Evolutionary conservation across 2,888 invertebrate genomes (phyloP).

Genomic region (Sericinus montela): DNA sequence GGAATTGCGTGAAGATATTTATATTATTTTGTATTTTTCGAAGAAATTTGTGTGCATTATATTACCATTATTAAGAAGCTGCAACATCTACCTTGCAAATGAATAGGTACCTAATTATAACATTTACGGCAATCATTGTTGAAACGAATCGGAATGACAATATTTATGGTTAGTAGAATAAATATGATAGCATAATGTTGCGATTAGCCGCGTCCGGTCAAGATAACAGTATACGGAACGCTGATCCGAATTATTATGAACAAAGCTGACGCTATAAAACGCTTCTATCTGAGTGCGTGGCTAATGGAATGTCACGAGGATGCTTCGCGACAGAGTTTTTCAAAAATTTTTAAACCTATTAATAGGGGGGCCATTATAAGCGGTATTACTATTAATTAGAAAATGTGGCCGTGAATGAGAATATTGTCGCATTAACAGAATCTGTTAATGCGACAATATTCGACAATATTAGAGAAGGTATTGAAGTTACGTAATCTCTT

Average conservation of each 20-base stretch:
- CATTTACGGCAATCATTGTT: conserved; percentile 2
- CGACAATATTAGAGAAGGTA: too few relatives aligned
- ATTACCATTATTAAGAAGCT: too few relatives aligned
- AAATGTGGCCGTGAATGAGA: conserved; percentile 14
- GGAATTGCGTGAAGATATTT: too few relatives aligned
- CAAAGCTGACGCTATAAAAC: conserved; percentile 37
- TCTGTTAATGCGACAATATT: too few relatives aligned
- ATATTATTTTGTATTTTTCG: too few relatives aligned
- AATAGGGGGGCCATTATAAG: conserved; percentile 1
- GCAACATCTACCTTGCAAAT: neutral
- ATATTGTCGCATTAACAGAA: conserved; percentile 11
- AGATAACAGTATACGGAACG: conserved; percentile 67
- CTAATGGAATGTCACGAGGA: conserved; percentile 7
- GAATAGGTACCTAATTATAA: neutral
- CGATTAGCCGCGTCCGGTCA: conserved; percentile 69
- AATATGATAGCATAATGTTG: conserved; percentile 55
- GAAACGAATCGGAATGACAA: conserved; percentile 20
- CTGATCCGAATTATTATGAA: conserved; percentile 61
- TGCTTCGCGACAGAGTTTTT: neutral
- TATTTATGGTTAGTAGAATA: conserved; percentile 34
- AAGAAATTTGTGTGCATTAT: neutral
- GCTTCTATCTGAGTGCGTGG: conserved; percentile 9
- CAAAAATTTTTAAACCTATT: conserved; percentile 14
- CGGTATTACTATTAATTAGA: conserved; percentile 7
- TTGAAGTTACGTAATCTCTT: neutral